Conservation (phyloP, 2,797 vertebrate species). For the Anas bernieri region DNA sequence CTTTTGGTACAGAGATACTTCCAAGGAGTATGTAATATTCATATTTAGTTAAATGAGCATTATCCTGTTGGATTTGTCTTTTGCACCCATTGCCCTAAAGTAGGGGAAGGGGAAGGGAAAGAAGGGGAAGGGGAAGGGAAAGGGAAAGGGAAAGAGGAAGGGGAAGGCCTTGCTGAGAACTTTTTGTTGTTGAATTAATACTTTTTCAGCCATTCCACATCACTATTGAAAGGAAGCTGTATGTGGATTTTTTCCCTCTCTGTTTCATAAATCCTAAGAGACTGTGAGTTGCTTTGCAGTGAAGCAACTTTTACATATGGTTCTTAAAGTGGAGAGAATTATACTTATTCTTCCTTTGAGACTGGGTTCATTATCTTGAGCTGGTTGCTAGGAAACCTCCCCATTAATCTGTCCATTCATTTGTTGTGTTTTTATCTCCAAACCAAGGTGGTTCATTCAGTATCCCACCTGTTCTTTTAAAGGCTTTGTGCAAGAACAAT, state of each 20-base stretch:
- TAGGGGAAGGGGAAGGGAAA: neutral
- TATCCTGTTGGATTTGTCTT: neutral
- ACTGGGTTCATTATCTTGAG: neutral
- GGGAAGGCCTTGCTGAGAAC: neutral
- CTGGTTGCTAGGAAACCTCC: constrained; percentile 51
- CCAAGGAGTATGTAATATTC: neutral
- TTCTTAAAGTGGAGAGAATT: neutral
- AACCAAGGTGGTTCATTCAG: neutral
- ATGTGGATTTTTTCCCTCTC: neutral
- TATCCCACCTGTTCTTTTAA: neutral
- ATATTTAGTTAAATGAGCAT: neutral
- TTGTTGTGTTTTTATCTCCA: constrained; percentile 1
- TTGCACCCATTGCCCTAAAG: neutral
- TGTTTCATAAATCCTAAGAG: neutral
- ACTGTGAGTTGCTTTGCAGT: neutral
- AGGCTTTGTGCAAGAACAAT: neutral
- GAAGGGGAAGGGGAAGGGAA: too few relatives aligned
- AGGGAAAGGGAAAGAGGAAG: too few relatives aligned
- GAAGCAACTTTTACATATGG: neutral
- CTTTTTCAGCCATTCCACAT: neutral
- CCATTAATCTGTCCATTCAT: constrained; percentile 6
- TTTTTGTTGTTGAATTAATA: neutral
- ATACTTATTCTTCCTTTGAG: neutral
- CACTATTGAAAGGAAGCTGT: neutral
- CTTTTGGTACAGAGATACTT: neutral